Percentiles rank a stretch among this genome's conserved stretches.
phyloP scores from a whole-genome alignment of 2,113 vertebrate genomes.

The Peromyscus maniculatus region DNA sequence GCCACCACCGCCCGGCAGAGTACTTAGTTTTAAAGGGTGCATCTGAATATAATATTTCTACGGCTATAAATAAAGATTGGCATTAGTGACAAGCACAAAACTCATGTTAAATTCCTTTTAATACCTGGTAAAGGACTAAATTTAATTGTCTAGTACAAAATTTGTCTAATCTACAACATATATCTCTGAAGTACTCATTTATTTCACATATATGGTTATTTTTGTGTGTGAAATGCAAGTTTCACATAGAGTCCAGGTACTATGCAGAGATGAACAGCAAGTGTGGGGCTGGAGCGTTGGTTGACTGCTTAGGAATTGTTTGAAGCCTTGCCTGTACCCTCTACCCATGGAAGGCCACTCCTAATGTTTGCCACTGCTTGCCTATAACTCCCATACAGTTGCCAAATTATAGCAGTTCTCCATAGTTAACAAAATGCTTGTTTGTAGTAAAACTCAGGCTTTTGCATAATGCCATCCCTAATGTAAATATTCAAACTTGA shows the following conservation, averaged over 20 bases:
- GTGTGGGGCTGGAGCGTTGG: background rate
- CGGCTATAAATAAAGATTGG: background rate
- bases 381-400: background rate
- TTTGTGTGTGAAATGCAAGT: background rate
- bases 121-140: background rate
- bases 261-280: background rate
- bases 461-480: conserved; percentile 44
- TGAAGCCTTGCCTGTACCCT: background rate
- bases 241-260: background rate
- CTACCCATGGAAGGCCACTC: background rate
- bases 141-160: background rate
- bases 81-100: background rate
- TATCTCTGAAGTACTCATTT: background rate
- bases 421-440: background rate
- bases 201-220: background rate
- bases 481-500: conserved; percentile 59
- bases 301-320: background rate
- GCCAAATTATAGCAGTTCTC: background rate
- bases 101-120: conserved; percentile 17
- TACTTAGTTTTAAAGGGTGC: background rate
- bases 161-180: background rate
- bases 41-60: background rate
- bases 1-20: too few species aligned
- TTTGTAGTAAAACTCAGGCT: conserved; percentile 18
- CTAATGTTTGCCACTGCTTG: background rate